Percentiles rank a stretch among this genome's conserved stretches.
phyloP scores from a whole-genome alignment of 2,113 vertebrate species.

The Chelonoidis abingdonii region DNA sequence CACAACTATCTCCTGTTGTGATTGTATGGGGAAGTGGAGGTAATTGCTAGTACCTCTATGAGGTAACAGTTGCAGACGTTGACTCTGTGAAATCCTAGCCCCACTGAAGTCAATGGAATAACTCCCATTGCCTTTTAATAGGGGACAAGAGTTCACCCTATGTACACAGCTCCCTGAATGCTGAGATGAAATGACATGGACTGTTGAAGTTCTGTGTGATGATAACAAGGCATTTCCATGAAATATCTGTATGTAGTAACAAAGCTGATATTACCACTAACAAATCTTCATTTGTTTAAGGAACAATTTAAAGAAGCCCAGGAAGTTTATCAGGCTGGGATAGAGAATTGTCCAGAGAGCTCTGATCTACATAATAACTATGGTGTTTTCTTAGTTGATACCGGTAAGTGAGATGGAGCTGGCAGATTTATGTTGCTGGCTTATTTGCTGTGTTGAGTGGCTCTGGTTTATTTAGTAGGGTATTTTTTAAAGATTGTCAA shows the following conservation, averaged over 20 bases:
- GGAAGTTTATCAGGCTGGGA: constrained; percentile 89
- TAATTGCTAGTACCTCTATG: neutral
- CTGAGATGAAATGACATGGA: rapidly evolving
- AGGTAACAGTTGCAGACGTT: neutral
- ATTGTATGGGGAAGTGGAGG: neutral
- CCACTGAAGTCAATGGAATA: neutral
- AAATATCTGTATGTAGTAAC: neutral
- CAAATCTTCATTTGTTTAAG: constrained; percentile 75
- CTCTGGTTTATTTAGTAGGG: constrained; percentile 8
- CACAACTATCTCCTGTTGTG: neutral
- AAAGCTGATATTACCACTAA: neutral
- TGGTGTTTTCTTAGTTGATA: constrained; percentile 94
- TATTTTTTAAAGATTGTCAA: neutral
- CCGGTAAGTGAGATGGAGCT: constrained; percentile 81
- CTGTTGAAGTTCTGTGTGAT: neutral
- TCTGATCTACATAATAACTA: constrained; percentile 98
- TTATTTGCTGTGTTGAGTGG: neutral
- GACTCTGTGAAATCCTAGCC: neutral
- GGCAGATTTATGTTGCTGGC: neutral
- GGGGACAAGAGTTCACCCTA: neutral
- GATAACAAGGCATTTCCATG: neutral
- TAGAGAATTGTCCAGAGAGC: constrained; percentile 93
- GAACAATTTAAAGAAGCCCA: constrained; percentile 89
- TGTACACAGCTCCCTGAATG: rapidly evolving
- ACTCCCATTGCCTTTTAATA: neutral